phyloP scores from a whole-genome alignment of 1,140 invertebrate genomes.

The Choristoneura fumiferana region DNA sequence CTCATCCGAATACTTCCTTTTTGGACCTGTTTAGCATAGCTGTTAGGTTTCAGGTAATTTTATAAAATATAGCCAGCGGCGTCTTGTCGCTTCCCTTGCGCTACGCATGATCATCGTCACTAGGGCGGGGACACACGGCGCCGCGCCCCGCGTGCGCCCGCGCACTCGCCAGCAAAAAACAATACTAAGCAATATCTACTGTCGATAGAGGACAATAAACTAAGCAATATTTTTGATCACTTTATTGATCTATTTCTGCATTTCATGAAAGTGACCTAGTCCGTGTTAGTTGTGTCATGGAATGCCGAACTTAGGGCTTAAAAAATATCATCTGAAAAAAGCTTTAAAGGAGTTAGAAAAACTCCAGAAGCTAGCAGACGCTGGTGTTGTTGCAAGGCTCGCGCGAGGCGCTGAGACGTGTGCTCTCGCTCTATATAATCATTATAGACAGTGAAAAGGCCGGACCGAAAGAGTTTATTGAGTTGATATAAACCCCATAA shows the following conservation, averaged over 20 bases:
- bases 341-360: conserved; percentile 11
- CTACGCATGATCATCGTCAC: conserved; percentile 39
- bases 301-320: conserved; percentile 6
- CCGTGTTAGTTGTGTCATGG: conserved; percentile 2
- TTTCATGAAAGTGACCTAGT: conserved; percentile 16
- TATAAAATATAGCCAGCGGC: conserved; percentile 44
- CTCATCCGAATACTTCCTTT: conserved; percentile 72
- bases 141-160: neutral
- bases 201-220: conserved; percentile 17
- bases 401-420: conserved; percentile 17
- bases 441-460: conserved; percentile 73
- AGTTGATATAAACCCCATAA: conserved; percentile 2
- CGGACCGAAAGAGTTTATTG: conserved; percentile 29
- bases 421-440: conserved; percentile 35
- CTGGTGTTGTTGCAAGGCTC: conserved; percentile 1
- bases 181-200: conserved; percentile 6
- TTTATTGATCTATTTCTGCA: conserved; percentile 15
- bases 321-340: conserved; percentile 1
- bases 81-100: conserved; percentile 24
- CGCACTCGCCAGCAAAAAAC: conserved; percentile 9
- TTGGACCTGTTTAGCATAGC: conserved; percentile 70
- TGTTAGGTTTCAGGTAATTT: conserved; percentile 55
- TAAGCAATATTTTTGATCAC: conserved; percentile 18
- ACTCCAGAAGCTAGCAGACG: conserved; percentile 3
- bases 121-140: conserved; percentile 9